Evolutionary conservation across 2,888 invertebrate genomes (phyloP), one percentile per base, ranked within the genome.

Genomic region (Molanna angustata): DNA sequence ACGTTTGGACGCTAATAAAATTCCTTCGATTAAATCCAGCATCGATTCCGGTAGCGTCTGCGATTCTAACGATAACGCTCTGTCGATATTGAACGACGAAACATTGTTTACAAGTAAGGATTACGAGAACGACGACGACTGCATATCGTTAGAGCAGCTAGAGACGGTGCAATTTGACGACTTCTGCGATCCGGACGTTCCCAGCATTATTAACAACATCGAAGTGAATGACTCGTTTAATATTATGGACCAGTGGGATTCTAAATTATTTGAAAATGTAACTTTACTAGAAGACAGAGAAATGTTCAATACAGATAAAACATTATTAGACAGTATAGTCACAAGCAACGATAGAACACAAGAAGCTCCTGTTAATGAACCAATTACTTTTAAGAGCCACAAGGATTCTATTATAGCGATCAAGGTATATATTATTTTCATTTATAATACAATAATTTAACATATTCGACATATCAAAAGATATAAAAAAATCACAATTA

Each of bases 331-430:
- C 61, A 72, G 75, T 39, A 66, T 70, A 57, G 19, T 74, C 74
- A 19, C 55, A 73, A 35, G 74, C 73, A 63, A 60, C 52, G 1
- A 63, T 65, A 2, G 65, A 66, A 22, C 48, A 49, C 2, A 69
- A 65, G 62, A 56, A 54, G 1, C 57, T 43, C 49, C 45, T 52
- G 22, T 49, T 13, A 65, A 70, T 1, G 75, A 76, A 43, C 64
- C 72, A 9, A 52, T 72, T 1, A 65, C 66, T 1, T 71, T 75
- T 3, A 66, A 66, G 0, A 74, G 73, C 2, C 71, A 76, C 61
- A 70, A 66, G 37, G 76, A 77, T 62, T 71, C 76, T 11, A 72
- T 76, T 16, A 67, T 76, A 11, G 77, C 77, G 1, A 65, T 77
- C 54, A 74, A 77, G 66, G 77, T 77, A 59, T 66, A 7, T 20